phyloP scores from a whole-genome alignment of 1,140 invertebrate species.

The Copidosoma floridanum region DNA sequence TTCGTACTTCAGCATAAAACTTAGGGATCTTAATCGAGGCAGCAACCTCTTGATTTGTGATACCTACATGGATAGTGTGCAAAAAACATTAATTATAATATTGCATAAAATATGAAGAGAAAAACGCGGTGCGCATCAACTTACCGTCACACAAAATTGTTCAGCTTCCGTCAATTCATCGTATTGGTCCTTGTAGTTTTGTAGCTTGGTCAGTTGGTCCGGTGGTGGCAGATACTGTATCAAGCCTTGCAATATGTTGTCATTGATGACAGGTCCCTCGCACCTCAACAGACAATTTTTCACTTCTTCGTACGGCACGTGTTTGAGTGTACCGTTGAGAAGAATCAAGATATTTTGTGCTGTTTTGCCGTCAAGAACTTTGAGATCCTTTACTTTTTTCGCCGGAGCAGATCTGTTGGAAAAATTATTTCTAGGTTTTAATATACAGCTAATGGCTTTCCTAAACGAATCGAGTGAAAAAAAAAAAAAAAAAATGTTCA shows the following conservation, averaged over 20 bases:
- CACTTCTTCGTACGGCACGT: constrained; percentile 83
- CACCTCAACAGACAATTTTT: constrained; percentile 80
- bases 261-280: constrained; percentile 79
- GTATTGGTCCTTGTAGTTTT: constrained; percentile 74
- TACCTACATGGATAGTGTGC: constrained; percentile 56
- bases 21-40: constrained; percentile 84
- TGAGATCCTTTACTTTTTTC: constrained; percentile 89
- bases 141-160: constrained; percentile 90
- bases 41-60: constrained; percentile 81
- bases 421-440: constrained; percentile 2
- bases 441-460: neutral
- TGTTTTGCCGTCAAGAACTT: constrained; percentile 87
- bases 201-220: constrained; percentile 82
- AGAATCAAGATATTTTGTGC: constrained; percentile 95
- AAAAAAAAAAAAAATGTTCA: constrained; percentile 3
- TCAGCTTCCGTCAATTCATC: constrained; percentile 89
- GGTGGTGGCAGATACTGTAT: constrained; percentile 86
- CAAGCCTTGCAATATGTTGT: constrained; percentile 79
- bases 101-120: no score
- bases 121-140: neutral
- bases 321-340: constrained; percentile 84
- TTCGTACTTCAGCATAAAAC: constrained; percentile 82
- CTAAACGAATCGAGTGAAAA: neutral
- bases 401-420: constrained; percentile 59
- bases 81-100: no score